Evolutionary conservation across 2,888 invertebrate genomes (phyloP).

Genomic region (Hyalella azteca): DNA sequence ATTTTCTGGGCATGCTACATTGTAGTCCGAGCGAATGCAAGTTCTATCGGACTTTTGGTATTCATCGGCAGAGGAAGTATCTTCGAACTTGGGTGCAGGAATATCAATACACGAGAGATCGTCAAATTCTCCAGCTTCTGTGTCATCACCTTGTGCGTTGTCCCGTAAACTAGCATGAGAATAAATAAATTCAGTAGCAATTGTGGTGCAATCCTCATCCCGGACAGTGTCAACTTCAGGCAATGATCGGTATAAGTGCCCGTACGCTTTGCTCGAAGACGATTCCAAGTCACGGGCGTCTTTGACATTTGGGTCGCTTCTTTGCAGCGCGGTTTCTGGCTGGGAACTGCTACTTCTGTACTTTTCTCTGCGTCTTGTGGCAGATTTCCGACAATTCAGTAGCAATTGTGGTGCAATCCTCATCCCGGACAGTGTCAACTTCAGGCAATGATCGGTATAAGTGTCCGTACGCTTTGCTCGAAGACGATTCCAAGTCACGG

Average conservation of each 20-base stretch:
- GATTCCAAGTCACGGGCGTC: not conserved
- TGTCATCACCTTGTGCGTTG: constrained; percentile 3
- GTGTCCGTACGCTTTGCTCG: constrained; percentile 5
- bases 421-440: constrained; percentile 24
- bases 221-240: constrained; percentile 28
- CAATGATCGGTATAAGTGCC: constrained; percentile 22
- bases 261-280: not conserved
- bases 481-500: not conserved
- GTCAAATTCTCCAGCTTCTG: constrained; percentile 22
- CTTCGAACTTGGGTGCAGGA: constrained; percentile 29
- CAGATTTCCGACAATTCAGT: no score
- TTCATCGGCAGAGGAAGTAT: constrained; percentile 31
- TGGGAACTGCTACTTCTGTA: constrained; percentile 27
- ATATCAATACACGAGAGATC: constrained; percentile 30
- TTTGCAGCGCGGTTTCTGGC: constrained; percentile 24
- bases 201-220: constrained; percentile 33
- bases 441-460: constrained; percentile 29
- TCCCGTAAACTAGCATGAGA: constrained; percentile 27
- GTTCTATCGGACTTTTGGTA: not conserved
- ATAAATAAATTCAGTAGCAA: constrained; percentile 31
- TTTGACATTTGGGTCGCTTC: constrained; percentile 31
- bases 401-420: constrained; percentile 29
- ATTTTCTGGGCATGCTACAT: not conserved
- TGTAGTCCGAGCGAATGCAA: not conserved
- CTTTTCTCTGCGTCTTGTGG: constrained; percentile 2